These are phyloP conservation scores for Scaptomyza reducta DNA, from an alignment of 2,888 invertebrate species.

Conservation along the genomic window DNA sequence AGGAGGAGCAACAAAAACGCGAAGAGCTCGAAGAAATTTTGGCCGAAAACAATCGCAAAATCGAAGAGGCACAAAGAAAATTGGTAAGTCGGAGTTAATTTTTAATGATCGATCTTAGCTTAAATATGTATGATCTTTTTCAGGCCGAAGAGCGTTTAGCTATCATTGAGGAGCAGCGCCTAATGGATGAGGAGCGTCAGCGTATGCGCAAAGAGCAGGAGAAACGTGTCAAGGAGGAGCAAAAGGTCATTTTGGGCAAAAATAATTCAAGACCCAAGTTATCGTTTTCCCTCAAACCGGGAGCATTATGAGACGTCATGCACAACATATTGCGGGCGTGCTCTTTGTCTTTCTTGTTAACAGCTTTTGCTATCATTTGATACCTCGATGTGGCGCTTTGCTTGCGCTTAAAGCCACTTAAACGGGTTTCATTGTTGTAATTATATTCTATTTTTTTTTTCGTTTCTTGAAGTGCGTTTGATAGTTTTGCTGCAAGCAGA, in stretches of 20 bases:
- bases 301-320: conserved; percentile 86
- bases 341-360: conserved; percentile 52
- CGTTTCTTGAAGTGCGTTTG: conserved; percentile 39
- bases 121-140: conserved; percentile 52
- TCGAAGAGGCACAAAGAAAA: conserved; percentile 98
- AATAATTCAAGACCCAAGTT: conserved; percentile 98
- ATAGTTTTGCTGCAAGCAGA: conserved; percentile 51
- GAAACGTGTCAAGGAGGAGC: conserved; percentile 95
- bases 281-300: conserved; percentile 94
- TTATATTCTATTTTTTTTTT: conserved; percentile 49
- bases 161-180: conserved; percentile 98
- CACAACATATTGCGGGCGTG: conserved; percentile 9
- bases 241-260: conserved; percentile 98
- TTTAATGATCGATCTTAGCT: not conserved
- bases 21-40: conserved; percentile 98
- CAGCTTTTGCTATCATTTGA: conserved; percentile 52
- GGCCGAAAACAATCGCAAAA: conserved; percentile 98
- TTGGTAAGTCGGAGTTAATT: conserved; percentile 87
- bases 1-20: conserved; percentile 97
- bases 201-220: conserved; percentile 96
- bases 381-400: conserved; percentile 47
- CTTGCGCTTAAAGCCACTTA: conserved; percentile 49
- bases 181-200: conserved; percentile 97
- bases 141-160: conserved; percentile 98
- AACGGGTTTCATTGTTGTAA: conserved; percentile 54